Conservation (phyloP, 2,888 invertebrate genomes). For the Phengaris alcon region DNA sequence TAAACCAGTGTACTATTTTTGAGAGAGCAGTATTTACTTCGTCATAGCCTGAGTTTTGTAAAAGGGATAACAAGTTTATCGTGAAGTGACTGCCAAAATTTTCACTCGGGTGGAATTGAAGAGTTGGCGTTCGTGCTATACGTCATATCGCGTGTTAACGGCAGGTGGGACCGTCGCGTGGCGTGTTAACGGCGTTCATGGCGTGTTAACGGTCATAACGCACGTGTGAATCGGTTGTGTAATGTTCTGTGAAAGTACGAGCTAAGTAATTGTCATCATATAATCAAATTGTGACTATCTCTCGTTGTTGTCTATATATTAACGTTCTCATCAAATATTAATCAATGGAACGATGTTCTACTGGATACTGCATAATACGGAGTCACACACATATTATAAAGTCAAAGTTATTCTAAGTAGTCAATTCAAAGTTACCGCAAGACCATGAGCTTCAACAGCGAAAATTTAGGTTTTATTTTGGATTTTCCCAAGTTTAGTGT, state of each 20-base stretch:
- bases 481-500: no score
- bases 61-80: no score
- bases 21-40: no score
- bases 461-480: no score
- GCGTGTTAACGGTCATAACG: constrained; percentile 1
- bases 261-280: not conserved
- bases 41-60: no score
- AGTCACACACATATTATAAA: not conserved
- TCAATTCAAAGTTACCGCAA: no score
- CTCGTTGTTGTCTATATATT: not conserved
- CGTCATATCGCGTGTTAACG: not conserved
- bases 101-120: no score
- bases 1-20: no score
- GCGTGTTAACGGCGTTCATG: not conserved
- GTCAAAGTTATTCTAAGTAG: no score
- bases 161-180: not conserved
- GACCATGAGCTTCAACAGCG: no score
- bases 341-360: not conserved
- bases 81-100: no score
- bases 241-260: constrained; percentile 14
- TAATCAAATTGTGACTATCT: not conserved
- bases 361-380: not conserved
- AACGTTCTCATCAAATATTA: not conserved
- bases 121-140: no score
- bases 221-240: not conserved